Conservation (phyloP, 2,113 vertebrate genomes). For the Sarotherodon lohbergeri region DNA sequence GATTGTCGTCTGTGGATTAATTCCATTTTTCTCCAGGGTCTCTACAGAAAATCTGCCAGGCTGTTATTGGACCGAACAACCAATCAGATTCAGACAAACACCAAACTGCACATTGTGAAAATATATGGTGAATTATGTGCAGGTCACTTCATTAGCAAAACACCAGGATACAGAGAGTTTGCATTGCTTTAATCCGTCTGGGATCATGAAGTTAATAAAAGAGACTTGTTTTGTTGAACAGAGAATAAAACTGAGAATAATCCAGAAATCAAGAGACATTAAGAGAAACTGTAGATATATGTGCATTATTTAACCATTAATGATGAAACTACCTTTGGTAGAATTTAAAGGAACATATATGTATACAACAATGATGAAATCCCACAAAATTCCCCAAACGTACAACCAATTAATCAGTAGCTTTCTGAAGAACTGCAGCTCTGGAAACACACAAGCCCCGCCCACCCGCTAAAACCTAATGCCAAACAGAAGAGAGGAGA, state of each 20-base stretch:
- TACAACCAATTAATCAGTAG: neutral
- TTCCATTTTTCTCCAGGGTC: neutral
- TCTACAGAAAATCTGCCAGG: neutral
- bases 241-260: neutral
- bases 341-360: neutral
- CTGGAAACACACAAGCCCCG: neutral
- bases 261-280: neutral
- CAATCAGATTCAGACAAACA: neutral
- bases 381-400: neutral
- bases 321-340: neutral
- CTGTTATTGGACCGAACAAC: neutral
- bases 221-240: neutral
- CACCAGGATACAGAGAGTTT: neutral
- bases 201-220: neutral
- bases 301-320: neutral
- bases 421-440: neutral
- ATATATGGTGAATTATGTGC: neutral
- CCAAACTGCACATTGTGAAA: neutral
- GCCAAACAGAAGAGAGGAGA: neutral
- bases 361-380: neutral
- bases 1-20: neutral
- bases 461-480: neutral
- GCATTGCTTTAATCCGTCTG: neutral
- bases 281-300: neutral
- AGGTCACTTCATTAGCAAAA: neutral